Base-by-base conservation (phyloP, 2,888 invertebrate species). In the Pimpla rufipes region DNA sequence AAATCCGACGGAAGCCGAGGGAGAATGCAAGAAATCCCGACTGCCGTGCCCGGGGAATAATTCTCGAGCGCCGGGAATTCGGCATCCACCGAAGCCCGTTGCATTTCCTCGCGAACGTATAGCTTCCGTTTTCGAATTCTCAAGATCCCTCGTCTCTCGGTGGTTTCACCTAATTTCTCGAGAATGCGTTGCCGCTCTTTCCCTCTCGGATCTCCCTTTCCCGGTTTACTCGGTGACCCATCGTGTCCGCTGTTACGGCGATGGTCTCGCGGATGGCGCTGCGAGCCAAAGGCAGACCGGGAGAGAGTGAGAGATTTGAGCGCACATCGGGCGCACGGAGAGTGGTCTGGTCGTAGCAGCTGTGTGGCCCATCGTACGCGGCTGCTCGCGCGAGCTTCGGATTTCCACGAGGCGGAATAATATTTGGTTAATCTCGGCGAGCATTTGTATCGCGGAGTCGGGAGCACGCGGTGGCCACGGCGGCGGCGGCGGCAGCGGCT, bases 131-230 rank as follows among this genome's bases (percentile, higher is more conserved):
- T 35, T 73, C 37, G 23, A 52, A 79, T 79, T 66, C n/a, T 52
- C 55, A 52, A 64, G 42, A 18, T 40, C 37, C 23, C 21, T 29
- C 29, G 47, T 67, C 47, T 35, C 23, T 47, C 66, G 21, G 50
- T 59, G 67, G 47, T 64, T 50, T 73, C 67, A 45, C 79, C 73
- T 79, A 74, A 79, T 79, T 79, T 67, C 73, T 67, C 50, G 67
- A 79, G 67, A 67, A 74, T 79, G 23, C 66, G 11, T 37, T 67
- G 50, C 55, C 29, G 57, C 62, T 29, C 35, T 40, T 52, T 16
- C 21, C 18, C 23, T 18, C 18, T 50, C 50, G 8, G 5, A n/a
- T 29, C 16, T 37, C 52, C 7, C 18, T 11, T 42, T 21, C n/a
- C 42, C 7, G 13, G 42, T 45, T 66, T 66, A 10, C 66, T 5